These are phyloP conservation scores for Neoarius graeffei DNA, from an alignment of 2,113 vertebrate species.

Conservation along the genomic window DNA sequence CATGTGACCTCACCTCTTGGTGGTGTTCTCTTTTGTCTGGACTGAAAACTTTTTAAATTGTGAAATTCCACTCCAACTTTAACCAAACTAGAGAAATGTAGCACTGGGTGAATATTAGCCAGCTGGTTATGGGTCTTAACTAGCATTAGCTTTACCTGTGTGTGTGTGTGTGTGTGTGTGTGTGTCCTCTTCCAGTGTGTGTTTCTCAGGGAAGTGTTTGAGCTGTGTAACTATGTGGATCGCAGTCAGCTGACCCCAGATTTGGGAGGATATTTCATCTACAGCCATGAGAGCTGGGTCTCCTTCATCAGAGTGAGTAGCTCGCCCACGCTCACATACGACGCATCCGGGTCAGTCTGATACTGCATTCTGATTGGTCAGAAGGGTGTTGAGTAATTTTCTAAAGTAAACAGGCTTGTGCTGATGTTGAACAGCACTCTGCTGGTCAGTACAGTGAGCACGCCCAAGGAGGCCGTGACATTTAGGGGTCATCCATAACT, in stretches of 20 bases:
- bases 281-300: slow-evolving; percentile 73
- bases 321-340: background rate
- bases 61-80: no score
- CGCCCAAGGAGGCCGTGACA: no score
- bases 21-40: no score
- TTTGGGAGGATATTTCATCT: slow-evolving; percentile 71
- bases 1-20: no score
- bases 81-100: background rate
- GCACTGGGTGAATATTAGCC: background rate
- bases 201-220: slow-evolving; percentile 69
- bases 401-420: background rate
- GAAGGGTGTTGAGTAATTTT: background rate
- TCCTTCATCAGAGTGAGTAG: slow-evolving; percentile 68
- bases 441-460: no score
- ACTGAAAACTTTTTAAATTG: background rate
- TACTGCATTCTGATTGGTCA: background rate
- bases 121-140: background rate
- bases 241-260: slow-evolving; percentile 68
- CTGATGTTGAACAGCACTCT: no score
- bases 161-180: background rate
- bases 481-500: no score
- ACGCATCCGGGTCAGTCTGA: no score
- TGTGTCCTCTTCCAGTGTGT: slow-evolving; percentile 61
- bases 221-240: slow-evolving; percentile 74
- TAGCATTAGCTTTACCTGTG: background rate